phyloP scores from a whole-genome alignment of 2,113 vertebrate species.

The Nycticorax nycticorax region DNA sequence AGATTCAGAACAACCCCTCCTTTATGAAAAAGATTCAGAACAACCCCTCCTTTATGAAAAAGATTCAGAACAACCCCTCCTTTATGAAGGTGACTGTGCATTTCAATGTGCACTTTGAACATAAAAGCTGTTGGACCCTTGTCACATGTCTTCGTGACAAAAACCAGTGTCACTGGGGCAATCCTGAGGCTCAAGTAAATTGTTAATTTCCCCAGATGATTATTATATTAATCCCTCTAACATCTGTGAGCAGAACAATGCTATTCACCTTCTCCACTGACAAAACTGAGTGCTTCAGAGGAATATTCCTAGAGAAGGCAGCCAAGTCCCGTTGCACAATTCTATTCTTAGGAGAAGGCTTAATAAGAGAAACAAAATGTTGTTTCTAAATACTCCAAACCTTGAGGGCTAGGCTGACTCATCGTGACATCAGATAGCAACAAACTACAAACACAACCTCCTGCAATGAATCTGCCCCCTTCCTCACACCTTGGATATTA shows the following conservation, averaged over 20 bases:
- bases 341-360: neutral
- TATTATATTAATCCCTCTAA: too few species aligned
- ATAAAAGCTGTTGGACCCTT: too few species aligned
- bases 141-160: neutral
- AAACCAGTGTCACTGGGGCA: neutral
- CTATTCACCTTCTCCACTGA: neutral
- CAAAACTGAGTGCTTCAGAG: neutral
- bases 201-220: neutral
- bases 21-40: neutral
- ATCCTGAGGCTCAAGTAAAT: neutral
- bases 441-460: neutral
- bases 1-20: neutral
- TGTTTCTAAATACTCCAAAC: neutral
- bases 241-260: rapidly evolving
- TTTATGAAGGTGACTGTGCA: neutral
- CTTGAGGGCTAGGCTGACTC: neutral
- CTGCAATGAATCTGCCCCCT: neutral
- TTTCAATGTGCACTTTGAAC: neutral
- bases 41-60: neutral
- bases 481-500: neutral
- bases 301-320: neutral
- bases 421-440: neutral
- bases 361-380: neutral
- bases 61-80: neutral
- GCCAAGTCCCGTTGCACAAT: neutral